Percentiles rank a stretch among this genome's conserved stretches.
These are phyloP conservation scores for Microcebus ravelobensis DNA, from an alignment of 2,113 vertebrate species.

Conservation along the genomic window DNA sequence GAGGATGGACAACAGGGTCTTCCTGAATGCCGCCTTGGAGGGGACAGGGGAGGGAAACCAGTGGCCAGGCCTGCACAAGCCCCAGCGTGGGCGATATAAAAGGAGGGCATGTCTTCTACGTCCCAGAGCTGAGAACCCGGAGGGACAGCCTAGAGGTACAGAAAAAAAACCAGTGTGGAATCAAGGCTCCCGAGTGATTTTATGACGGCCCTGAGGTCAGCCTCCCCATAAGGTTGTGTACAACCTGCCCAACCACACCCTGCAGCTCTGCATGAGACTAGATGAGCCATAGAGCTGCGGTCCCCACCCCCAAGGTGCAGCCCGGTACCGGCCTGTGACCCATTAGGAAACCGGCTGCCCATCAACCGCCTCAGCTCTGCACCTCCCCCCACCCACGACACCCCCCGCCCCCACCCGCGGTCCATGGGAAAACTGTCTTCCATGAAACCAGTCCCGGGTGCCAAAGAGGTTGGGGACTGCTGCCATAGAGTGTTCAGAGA, in stretches of 20 bases:
- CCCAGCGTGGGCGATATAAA: rapidly evolving
- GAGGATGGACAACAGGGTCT: not conserved
- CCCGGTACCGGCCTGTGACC: too few species aligned
- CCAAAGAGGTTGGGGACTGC: too few species aligned
- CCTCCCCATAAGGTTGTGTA: not conserved
- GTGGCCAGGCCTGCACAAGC: not conserved
- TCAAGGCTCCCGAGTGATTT: not conserved
- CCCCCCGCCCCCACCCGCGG: too few species aligned
- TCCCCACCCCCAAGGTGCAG: too few species aligned
- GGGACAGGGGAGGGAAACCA: not conserved
- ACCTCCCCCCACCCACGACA: too few species aligned
- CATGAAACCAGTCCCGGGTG: too few species aligned
- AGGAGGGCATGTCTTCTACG: not conserved
- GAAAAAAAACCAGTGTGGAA: not conserved
- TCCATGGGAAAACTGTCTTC: too few species aligned
- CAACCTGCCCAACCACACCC: not conserved
- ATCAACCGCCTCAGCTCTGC: too few species aligned
- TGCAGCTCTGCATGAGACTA: not conserved
- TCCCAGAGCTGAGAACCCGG: not conserved
- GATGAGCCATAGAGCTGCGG: not conserved
- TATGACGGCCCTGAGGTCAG: rapidly evolving
- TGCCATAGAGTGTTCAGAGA: not conserved
- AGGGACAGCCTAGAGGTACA: not conserved
- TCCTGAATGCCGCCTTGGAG: not conserved
- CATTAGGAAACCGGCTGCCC: too few species aligned